Evolutionary conservation across 2,888 invertebrate species (phyloP).

Genomic region (Aplocera efformata): DNA sequence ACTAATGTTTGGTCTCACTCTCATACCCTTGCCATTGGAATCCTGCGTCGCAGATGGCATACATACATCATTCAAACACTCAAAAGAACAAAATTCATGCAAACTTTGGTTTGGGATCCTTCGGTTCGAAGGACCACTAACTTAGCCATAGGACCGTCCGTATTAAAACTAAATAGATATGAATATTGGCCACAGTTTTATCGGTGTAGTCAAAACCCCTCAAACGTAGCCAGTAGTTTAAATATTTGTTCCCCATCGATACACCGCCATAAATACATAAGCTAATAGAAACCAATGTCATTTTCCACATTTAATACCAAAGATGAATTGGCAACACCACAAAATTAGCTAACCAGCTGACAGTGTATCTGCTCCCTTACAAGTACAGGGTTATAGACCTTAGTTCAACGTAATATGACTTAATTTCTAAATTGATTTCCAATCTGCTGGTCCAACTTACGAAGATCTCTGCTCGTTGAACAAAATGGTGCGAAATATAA

Average conservation of each 20-base stretch:
- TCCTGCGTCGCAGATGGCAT: no score
- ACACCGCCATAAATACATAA: slow-evolving; percentile 27
- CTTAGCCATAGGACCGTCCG: no score
- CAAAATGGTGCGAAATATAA: background rate
- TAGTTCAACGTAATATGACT: slow-evolving; percentile 9
- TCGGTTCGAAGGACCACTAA: no score
- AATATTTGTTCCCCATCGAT: slow-evolving; percentile 34
- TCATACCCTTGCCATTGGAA: no score
- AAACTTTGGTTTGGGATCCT: no score
- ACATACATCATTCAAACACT: no score
- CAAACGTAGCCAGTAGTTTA: slow-evolving; percentile 20
- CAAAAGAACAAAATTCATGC: no score
- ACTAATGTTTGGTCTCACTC: no score
- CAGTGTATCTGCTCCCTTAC: slow-evolving; percentile 25
- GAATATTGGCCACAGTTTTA: no score
- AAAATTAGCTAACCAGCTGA: slow-evolving; percentile 57
- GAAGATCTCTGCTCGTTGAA: slow-evolving; percentile 16
- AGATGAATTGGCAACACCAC: slow-evolving; percentile 67
- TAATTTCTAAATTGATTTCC: slow-evolving; percentile 3
- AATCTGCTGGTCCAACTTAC: slow-evolving; percentile 13
- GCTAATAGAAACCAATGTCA: slow-evolving; percentile 55
- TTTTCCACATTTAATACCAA: slow-evolving; percentile 51
- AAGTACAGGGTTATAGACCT: slow-evolving; percentile 23
- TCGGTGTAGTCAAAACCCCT: no score
- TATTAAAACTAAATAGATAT: no score